Evolutionary conservation across 2,797 vertebrate species (phyloP), one percentile per base, ranked within the genome.

Genomic region (Dipus sagitta): DNA sequence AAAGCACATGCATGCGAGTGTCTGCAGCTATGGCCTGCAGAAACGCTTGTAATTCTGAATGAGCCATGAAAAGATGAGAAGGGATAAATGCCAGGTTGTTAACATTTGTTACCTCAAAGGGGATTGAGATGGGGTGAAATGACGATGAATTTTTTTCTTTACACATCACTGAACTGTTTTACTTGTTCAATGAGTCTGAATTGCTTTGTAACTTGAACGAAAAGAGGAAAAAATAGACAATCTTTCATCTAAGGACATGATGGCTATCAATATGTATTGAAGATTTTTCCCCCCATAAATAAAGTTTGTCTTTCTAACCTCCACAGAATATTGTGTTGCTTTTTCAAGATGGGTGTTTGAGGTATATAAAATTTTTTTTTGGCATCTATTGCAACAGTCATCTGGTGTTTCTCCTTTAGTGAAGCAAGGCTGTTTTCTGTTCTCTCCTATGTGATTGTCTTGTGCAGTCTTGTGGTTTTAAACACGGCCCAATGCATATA

Each of bases 31-130:
- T 94, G 60, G 54, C 64, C 65, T 94, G 62, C 12, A 6, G 34
- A 78, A 89, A 91, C 24, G 42, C 91, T 87, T 87, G n/a, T 76
- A 78, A 92, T 91, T 52, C 38, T 93, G 84, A 91, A 92, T 95
- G 84, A 91, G 34, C 80, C 86, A 38, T 85, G 80, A 75, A 74
- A 92, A 74, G 32, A 78, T 67, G 38, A 23, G 21, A 85, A 82
- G 24, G 86, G 78, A 72, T 92, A 88, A 80, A 86, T 72, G 74
- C 21, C 72, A 89, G 26, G 21, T 67, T 85, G 65, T 95, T 94
- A 78, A 30, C 13, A 62, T 81, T 89, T 94, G 83, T 86, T 86
- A 84, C 64, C 67, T 79, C 26, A 15, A 38, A 91, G 70, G 42
- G 30, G 42, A 70, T 75, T 64, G 71, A 58, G 65, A 14, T 71